A percentile compares a stretch with the other conserved stretches of the same genome.
phyloP scores from a whole-genome alignment of 1,140 invertebrate species.

The Solen grandis region DNA sequence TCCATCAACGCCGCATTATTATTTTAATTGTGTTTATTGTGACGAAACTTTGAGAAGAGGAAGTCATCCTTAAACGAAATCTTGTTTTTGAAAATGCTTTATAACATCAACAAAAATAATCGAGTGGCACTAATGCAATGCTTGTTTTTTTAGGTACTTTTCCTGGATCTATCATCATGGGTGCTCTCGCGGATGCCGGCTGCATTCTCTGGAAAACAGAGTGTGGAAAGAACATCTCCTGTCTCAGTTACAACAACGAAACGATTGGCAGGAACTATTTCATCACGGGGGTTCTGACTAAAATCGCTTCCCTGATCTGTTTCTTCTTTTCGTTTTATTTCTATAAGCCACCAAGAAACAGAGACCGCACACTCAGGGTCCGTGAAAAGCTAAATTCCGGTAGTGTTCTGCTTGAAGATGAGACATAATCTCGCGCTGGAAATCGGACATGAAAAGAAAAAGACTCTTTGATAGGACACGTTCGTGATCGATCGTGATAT shows the following conservation, averaged over 20 bases:
- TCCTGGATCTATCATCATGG: constrained; percentile 19
- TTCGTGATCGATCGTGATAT: too few relatives aligned
- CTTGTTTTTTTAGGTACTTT: constrained; percentile 12
- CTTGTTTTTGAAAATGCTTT: background rate
- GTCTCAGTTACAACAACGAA: constrained; percentile 22
- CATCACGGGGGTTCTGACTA: constrained; percentile 7
- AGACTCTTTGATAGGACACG: too few relatives aligned
- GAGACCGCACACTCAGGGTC: too few relatives aligned
- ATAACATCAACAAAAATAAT: background rate
- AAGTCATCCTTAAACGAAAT: background rate
- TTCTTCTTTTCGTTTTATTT: constrained; percentile 31
- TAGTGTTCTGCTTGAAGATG: too few relatives aligned
- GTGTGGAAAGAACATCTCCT: constrained; percentile 31
- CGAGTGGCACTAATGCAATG: background rate
- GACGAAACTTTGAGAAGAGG: background rate
- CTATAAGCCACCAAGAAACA: constrained; percentile 30
- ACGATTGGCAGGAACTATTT: constrained; percentile 30
- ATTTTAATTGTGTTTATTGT: background rate
- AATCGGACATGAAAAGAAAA: too few relatives aligned
- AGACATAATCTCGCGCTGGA: too few relatives aligned
- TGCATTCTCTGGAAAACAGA: constrained; percentile 42
- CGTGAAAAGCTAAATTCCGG: too few relatives aligned
- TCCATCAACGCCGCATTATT: too few relatives aligned
- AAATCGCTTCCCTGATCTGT: constrained; percentile 3
- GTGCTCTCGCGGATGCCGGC: constrained; percentile 17